Evolutionary conservation across 2,888 invertebrate genomes (phyloP), one percentile per base, ranked within the genome.

Genomic region (Philereme vetulata): DNA sequence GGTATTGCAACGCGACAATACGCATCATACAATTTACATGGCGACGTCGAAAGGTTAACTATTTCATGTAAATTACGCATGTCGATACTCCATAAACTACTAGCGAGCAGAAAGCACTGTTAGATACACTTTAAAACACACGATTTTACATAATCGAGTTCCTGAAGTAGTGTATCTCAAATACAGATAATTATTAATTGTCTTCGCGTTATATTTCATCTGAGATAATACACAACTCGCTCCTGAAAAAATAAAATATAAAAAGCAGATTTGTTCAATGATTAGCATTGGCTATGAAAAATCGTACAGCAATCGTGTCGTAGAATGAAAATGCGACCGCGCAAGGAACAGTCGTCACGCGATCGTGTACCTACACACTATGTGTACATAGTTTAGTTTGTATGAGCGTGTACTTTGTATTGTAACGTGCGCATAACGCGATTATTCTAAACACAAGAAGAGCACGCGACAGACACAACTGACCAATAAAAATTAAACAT

Each of bases 11-110:
- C 38, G 57, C 55, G 55, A 52, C 55, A 55, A 51, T 58, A 55
- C 58, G 55, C 42, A 53, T 59, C 54, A 38, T 38, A 47, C 59
- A 52, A 50, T 57, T 51, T 51, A 42, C 59, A 54, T 48, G 44
- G 52, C 51, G 56, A 47, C 62, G 35, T 32, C 55, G 45, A 58
- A 62, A 58, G 55, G 62, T 58, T 58, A 62, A 58, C 55, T 42
- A 62, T 59, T 58, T 62, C 55, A 62, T 59, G 58, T 55, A 59
- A 61, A 62, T 62, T 10, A 59, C 49, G 58, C 62, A 49, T 76
- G 73, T 72, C 74, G 74, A 76, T 80, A 77, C 69, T 73, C 74
- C 67, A 76, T 79, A 75, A 76, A 80, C 76, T 77, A 77, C 72
- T 73, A 76, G 73, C 70, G 72, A 77, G 72, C 67, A 70, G 69